Evolutionary conservation across 2,888 invertebrate species (phyloP).

Genomic region (Heteropelma amictum): DNA sequence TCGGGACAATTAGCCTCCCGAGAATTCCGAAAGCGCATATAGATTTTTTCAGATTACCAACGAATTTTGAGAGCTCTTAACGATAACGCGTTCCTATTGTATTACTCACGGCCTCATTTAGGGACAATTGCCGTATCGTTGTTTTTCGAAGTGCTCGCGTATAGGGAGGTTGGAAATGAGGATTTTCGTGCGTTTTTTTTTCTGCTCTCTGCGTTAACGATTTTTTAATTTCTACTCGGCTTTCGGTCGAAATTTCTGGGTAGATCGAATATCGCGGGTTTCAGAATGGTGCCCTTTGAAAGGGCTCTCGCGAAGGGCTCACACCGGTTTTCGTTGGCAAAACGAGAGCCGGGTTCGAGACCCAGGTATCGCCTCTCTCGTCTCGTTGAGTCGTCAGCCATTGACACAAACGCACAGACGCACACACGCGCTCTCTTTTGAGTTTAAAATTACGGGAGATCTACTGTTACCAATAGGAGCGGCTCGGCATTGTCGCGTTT

Average conservation of each 20-base stretch:
- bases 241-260: background rate
- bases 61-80: background rate
- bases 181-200: too few relatives aligned
- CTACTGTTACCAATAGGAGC: conserved; percentile 67
- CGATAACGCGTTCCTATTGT: conserved; percentile 24
- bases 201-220: background rate
- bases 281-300: background rate
- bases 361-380: conserved; percentile 48
- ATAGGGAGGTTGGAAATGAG: background rate
- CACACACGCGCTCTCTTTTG: conserved; percentile 44
- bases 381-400: conserved; percentile 29
- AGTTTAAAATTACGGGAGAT: conserved; percentile 70
- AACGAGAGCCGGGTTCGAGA: conserved; percentile 60
- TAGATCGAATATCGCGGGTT: conserved; percentile 12
- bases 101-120: conserved; percentile 34
- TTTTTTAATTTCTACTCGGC: background rate
- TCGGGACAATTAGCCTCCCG: background rate
- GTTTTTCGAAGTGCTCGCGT: background rate
- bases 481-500: conserved; percentile 59
- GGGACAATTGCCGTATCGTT: background rate
- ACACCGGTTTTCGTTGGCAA: conserved; percentile 27
- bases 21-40: background rate
- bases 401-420: too few relatives aligned
- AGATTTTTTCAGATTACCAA: conserved; percentile 12
- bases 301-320: background rate